Conservation (phyloP, 2,113 vertebrate genomes). For the Labrus mixtus region DNA sequence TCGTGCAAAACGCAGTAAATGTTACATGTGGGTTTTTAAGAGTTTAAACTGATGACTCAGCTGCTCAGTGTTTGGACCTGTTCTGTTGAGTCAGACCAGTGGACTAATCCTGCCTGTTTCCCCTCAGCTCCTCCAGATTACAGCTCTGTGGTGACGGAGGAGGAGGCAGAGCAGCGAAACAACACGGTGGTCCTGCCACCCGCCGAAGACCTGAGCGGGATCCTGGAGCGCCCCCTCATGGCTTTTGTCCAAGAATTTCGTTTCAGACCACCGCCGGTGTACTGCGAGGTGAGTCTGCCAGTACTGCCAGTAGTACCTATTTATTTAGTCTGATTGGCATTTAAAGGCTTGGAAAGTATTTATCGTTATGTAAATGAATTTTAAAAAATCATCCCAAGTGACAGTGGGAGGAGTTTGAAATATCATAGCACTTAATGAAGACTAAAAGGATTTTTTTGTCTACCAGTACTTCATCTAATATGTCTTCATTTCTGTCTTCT, state of each 20-base stretch:
- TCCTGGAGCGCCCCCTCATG: conserved; percentile 88
- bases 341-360: too few species aligned
- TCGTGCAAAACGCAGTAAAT: conserved; percentile 9
- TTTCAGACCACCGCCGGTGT: conserved; percentile 92
- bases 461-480: too few species aligned
- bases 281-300: conserved; percentile 88
- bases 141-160: conserved; percentile 86
- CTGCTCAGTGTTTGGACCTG: conserved; percentile 40
- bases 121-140: conserved; percentile 93
- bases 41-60: conserved; percentile 51
- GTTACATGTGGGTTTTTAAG: conserved; percentile 12
- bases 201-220: conserved; percentile 75
- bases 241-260: conserved; percentile 95
- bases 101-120: conserved; percentile 32
- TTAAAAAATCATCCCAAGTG: too few species aligned
- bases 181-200: conserved; percentile 54
- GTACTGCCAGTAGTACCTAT: not conserved
- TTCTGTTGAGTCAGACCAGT: conserved; percentile 22
- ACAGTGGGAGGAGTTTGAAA: too few species aligned
- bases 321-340: not conserved
- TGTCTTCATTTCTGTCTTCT: not conserved
- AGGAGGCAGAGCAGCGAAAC: conserved; percentile 71
- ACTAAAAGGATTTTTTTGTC: too few species aligned
- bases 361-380: too few species aligned
- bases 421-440: too few species aligned